Percentiles rank a stretch among this genome's conserved stretches.
Evolutionary conservation across 64 coral and sea anemone genomes (phyloP).

Genomic region (Cladopsammia gracilis): DNA sequence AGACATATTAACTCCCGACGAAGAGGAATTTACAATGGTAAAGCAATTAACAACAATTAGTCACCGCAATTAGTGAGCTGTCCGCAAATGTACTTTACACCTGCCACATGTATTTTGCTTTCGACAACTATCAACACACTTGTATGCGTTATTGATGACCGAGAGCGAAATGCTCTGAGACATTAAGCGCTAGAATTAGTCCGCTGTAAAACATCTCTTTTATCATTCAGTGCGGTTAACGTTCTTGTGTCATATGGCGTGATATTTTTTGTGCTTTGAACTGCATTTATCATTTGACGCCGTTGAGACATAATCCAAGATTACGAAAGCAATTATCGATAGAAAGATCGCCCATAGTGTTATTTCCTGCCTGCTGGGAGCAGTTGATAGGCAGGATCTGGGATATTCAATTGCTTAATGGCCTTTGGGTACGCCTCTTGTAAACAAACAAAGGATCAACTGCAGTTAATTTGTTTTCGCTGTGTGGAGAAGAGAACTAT

Average conservation of each 20-base stretch:
- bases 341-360: constrained; percentile 15
- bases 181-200: background rate
- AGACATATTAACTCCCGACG: background rate
- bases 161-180: background rate
- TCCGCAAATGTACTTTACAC: constrained; percentile 43
- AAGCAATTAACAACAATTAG: constrained; percentile 48
- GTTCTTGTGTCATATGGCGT: background rate
- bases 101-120: constrained; percentile 29
- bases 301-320: constrained; percentile 25
- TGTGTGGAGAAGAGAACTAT: too few relatives aligned
- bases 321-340: constrained; percentile 34
- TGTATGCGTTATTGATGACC: constrained; percentile 29
- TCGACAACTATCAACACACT: constrained; percentile 40
- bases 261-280: background rate
- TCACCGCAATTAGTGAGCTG: constrained; percentile 52
- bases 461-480: background rate
- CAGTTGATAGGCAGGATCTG: constrained; percentile 11
- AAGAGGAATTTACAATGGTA: background rate
- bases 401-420: constrained; percentile 27
- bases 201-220: background rate
- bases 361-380: constrained; percentile 46
- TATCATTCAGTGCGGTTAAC: background rate
- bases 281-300: constrained; percentile 2
- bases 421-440: constrained; percentile 20
- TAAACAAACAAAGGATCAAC: constrained; percentile 14